These are phyloP conservation scores for Lepidonotus clava DNA, from an alignment of 2,888 invertebrate genomes.

Conservation along the genomic window DNA sequence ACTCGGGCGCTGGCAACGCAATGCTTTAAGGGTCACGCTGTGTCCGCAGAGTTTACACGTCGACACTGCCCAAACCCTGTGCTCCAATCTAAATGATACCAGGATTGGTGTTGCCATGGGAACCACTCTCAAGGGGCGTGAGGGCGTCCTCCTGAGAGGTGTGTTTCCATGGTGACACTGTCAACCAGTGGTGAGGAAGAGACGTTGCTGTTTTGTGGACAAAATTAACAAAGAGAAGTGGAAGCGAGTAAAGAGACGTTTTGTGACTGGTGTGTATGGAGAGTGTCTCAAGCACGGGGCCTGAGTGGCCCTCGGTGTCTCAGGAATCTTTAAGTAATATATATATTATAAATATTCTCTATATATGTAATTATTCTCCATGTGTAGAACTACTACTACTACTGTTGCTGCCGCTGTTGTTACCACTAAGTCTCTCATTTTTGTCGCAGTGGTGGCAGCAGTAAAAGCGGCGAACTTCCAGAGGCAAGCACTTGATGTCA, in stretches of 20 bases:
- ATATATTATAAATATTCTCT: background rate
- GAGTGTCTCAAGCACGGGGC: slow-evolving; percentile 5
- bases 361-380: slow-evolving; percentile 13
- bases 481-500: slow-evolving; percentile 54
- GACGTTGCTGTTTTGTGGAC: background rate
- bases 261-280: background rate
- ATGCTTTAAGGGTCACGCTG: too few relatives aligned
- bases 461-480: slow-evolving; percentile 13
- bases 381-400: slow-evolving; percentile 39
- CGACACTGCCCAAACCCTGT: too few relatives aligned
- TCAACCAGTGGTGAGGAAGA: background rate
- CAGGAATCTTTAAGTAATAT: slow-evolving; percentile 51
- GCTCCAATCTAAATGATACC: too few relatives aligned
- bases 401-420: slow-evolving; percentile 41
- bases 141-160: background rate
- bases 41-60: too few relatives aligned
- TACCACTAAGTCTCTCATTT: slow-evolving; percentile 5
- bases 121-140: background rate
- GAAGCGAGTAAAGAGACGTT: background rate
- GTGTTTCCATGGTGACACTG: slow-evolving; percentile 21
- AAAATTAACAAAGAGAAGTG: background rate
- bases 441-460: background rate
- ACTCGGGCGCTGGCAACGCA: too few relatives aligned
- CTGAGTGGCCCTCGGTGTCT: slow-evolving; percentile 21
- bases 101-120: too few relatives aligned